phyloP scores from a whole-genome alignment of 2,113 vertebrate genomes.

The Ictalurus furcatus region DNA sequence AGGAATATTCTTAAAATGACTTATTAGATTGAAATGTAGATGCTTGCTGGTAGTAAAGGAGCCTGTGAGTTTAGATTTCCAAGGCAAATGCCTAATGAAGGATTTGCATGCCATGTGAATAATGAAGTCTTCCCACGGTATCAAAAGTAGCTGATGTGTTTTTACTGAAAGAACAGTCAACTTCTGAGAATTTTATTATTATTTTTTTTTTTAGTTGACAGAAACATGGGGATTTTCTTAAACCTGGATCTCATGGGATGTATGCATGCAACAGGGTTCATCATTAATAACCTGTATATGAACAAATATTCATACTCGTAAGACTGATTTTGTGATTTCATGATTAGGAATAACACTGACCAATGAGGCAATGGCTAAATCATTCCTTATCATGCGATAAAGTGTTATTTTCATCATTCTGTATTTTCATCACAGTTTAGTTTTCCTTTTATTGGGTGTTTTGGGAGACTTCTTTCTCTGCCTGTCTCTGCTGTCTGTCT shows the following conservation, averaged over 20 bases:
- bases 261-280: conserved; percentile 73
- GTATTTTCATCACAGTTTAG: conserved; percentile 3
- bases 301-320: neutral
- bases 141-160: neutral
- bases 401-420: neutral
- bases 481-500: neutral
- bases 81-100: conserved; percentile 24
- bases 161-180: neutral
- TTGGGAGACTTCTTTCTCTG: conserved; percentile 51
- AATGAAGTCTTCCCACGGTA: neutral
- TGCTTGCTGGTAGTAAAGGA: neutral
- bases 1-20: neutral
- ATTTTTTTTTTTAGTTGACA: neutral
- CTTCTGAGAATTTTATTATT: neutral
- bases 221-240: conserved; percentile 7
- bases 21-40: neutral
- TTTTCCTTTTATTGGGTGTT: conserved; percentile 12
- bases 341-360: neutral
- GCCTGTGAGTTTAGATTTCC: conserved; percentile 8
- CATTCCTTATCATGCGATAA: neutral
- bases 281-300: conserved; percentile 35
- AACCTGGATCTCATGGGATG: neutral
- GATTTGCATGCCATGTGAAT: conserved; percentile 27
- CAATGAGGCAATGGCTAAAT: neutral
- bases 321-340: neutral